Evolutionary conservation across 1,140 invertebrate genomes (phyloP).

Genomic region (Meteorus sp.): DNA sequence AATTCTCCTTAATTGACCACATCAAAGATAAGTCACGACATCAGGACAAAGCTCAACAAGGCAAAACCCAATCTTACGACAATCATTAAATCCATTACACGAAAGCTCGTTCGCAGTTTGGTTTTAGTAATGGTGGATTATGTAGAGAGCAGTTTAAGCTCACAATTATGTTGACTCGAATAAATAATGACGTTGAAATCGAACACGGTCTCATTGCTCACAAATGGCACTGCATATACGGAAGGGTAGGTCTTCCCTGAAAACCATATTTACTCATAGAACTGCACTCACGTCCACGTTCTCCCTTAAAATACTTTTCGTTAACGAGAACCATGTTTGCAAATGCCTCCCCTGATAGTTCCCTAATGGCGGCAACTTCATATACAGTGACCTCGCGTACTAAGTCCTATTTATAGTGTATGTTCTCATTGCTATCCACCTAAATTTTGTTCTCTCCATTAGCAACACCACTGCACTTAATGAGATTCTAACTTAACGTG

Average conservation of each 20-base stretch:
- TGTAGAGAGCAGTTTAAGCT: not conserved
- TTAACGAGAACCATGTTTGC: slow-evolving; percentile 27
- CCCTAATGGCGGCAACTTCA: slow-evolving; percentile 18
- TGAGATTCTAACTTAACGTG: not conserved
- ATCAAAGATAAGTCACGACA: no score
- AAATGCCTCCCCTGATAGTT: slow-evolving; percentile 21
- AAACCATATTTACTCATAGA: slow-evolving; percentile 28
- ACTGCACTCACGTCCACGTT: slow-evolving; percentile 6
- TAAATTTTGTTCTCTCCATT: slow-evolving; percentile 12
- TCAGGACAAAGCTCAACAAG: no score
- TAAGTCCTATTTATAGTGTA: slow-evolving; percentile 28
- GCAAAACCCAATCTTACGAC: no score
- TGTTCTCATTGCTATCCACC: slow-evolving; percentile 4
- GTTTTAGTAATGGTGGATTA: not conserved
- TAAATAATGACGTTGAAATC: no score
- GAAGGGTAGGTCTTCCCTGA: not conserved
- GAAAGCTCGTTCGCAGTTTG: not conserved
- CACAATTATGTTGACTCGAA: no score
- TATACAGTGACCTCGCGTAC: not conserved
- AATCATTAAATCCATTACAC: no score
- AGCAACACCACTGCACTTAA: slow-evolving; percentile 3
- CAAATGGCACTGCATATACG: no score
- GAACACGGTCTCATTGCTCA: slow-evolving; percentile 4
- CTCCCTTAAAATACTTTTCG: slow-evolving; percentile 26
- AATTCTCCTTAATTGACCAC: no score